A percentile compares a stretch with the other conserved stretches of the same genome.
These are phyloP conservation scores for Eidolon helvum DNA, from an alignment of 2,113 vertebrate genomes.

Conservation along the genomic window DNA sequence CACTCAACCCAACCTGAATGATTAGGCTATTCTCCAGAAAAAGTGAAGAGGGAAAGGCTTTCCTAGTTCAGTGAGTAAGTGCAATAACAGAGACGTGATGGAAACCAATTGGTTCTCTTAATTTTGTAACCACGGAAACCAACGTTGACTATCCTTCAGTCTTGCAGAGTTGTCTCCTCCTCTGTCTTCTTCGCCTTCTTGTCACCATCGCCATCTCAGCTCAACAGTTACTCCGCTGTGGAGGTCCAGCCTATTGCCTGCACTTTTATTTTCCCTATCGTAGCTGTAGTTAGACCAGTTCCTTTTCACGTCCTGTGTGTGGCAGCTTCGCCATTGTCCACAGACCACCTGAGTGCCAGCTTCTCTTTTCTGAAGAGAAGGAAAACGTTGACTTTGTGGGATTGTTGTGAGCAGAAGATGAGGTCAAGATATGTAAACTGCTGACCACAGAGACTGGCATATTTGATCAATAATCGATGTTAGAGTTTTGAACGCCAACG, in stretches of 20 bases:
- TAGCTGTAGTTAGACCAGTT: neutral
- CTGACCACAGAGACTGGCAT: neutral
- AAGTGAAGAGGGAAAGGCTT: neutral
- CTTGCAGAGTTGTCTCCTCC: neutral
- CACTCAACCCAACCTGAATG: slow-evolving; percentile 13
- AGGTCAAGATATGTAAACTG: neutral
- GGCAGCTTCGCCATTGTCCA: neutral
- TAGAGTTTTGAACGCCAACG: neutral
- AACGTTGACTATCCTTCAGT: neutral
- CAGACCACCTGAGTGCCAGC: neutral
- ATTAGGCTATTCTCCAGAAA: neutral
- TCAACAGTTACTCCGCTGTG: neutral
- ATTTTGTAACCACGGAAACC: neutral
- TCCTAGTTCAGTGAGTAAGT: neutral
- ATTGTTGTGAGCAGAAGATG: neutral
- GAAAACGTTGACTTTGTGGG: neutral
- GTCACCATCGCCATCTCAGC: neutral
- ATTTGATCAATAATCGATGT: neutral
- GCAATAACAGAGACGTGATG: neutral
- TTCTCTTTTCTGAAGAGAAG: neutral
- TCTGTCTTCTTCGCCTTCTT: neutral
- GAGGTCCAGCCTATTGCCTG: neutral
- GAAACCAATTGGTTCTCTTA: neutral
- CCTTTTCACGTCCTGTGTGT: neutral
- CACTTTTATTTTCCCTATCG: neutral